Evolutionary conservation across 2,113 vertebrate species (phyloP).

Genomic region (Salminus brasiliensis): DNA sequence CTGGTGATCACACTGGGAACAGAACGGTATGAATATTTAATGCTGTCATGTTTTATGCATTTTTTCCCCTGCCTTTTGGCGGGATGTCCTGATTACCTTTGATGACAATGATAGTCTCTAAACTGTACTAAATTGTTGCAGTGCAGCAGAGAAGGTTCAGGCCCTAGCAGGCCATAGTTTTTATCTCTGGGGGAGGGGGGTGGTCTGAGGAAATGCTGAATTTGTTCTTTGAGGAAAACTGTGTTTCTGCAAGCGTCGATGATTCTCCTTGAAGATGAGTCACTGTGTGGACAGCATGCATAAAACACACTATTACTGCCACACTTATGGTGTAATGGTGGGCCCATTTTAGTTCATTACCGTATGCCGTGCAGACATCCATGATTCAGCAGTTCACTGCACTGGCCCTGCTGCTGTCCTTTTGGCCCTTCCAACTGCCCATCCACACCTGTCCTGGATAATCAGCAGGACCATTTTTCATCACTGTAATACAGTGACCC

Average conservation of each 20-base stretch:
- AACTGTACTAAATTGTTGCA: slow-evolving; percentile 50
- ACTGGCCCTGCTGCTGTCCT: background rate
- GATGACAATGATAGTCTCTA: slow-evolving; percentile 43
- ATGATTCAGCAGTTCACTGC: background rate
- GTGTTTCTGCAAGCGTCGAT: background rate
- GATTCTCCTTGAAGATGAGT: background rate
- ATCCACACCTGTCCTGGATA: no score
- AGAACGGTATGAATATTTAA: slow-evolving; percentile 36
- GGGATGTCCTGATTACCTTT: slow-evolving; percentile 49
- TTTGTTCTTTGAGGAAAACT: slow-evolving; percentile 18
- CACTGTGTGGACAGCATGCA: background rate
- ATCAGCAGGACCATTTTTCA: no score
- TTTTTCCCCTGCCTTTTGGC: slow-evolving; percentile 1
- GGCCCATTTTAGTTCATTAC: slow-evolving; percentile 19
- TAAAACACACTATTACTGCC: background rate
- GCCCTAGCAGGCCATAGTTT: background rate
- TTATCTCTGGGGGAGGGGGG: background rate
- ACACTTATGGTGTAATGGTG: background rate
- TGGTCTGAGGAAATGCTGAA: background rate
- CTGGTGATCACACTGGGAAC: slow-evolving; percentile 17
- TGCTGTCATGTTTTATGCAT: slow-evolving; percentile 38
- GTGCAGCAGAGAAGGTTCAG: background rate
- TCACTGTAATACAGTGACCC: no score
- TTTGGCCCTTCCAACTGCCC: no score
- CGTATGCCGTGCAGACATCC: background rate